Percentiles rank a stretch among this genome's conserved stretches.
phyloP scores from a whole-genome alignment of 1,140 invertebrate species.

The Aphidius gifuensis region DNA sequence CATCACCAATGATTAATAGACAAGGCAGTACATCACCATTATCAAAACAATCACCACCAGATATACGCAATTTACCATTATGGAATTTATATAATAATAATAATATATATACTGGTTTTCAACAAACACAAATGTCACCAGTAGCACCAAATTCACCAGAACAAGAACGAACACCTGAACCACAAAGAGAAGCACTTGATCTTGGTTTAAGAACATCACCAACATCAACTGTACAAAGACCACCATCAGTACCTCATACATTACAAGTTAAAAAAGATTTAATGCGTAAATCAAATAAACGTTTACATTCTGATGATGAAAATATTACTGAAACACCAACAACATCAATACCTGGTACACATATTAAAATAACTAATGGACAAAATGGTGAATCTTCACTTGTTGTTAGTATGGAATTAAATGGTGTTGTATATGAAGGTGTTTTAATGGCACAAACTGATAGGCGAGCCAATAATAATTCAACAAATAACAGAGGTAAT shows the following conservation, averaged over 20 bases:
- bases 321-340: constrained; percentile 43
- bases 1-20: constrained; percentile 49
- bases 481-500: constrained; percentile 28
- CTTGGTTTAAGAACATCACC: constrained; percentile 54
- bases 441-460: constrained; percentile 74
- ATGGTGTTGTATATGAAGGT: constrained; percentile 87
- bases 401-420: constrained; percentile 93
- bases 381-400: constrained; percentile 80
- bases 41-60: constrained; percentile 54
- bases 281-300: constrained; percentile 59
- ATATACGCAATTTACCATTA: constrained; percentile 70
- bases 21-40: constrained; percentile 61
- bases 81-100: constrained; percentile 77
- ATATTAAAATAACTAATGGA: constrained; percentile 84
- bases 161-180: constrained; percentile 46
- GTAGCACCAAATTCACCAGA: constrained; percentile 40
- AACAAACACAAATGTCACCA: constrained; percentile 36
- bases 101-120: constrained; percentile 35
- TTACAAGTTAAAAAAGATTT: constrained; percentile 62
- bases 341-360: constrained; percentile 59
- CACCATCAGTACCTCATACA: constrained; percentile 33
- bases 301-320: constrained; percentile 53
- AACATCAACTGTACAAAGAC: constrained; percentile 37
- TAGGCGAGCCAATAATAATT: constrained; percentile 29
- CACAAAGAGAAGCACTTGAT: constrained; percentile 63